Evolutionary conservation across 2,888 invertebrate species (phyloP).

Genomic region (Pemphredon lugubris): DNA sequence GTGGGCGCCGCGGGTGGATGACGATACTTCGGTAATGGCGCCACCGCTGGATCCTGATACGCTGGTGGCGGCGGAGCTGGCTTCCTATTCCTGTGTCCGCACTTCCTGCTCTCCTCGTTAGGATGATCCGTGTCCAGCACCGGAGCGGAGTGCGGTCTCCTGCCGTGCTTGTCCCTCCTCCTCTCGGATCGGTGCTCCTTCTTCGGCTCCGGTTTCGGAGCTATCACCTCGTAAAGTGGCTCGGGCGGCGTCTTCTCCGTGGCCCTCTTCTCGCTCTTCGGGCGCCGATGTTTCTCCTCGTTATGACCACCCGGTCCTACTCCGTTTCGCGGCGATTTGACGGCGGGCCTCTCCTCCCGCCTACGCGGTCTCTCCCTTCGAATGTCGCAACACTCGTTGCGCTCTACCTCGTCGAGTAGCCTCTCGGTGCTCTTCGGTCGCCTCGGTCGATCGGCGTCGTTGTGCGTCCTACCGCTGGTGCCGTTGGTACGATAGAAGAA

Average conservation of each 20-base stretch:
- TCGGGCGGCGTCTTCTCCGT: conserved; percentile 57
- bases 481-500: conserved; percentile 72
- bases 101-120: conserved; percentile 60
- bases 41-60: conserved; percentile 67
- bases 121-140: conserved; percentile 70
- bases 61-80: conserved; percentile 65
- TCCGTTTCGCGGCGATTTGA: conserved; percentile 57
- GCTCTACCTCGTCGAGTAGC: conserved; percentile 69
- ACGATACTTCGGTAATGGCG: conserved; percentile 63
- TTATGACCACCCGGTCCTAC: conserved; percentile 21
- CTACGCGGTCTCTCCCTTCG: conserved; percentile 50
- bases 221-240: conserved; percentile 71
- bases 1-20: conserved; percentile 54
- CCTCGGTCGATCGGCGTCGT: conserved; percentile 63
- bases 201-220: conserved; percentile 61
- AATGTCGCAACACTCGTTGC: conserved; percentile 65
- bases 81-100: conserved; percentile 66
- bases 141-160: conserved; percentile 76
- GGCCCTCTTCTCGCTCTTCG: conserved; percentile 54
- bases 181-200: conserved; percentile 60
- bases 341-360: conserved; percentile 38
- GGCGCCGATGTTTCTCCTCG: conserved; percentile 54
- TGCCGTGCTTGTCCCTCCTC: conserved; percentile 60
- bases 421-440: conserved; percentile 77
- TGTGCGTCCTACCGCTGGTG: conserved; percentile 60